These are phyloP conservation scores for Notospermus geniculatus DNA, from an alignment of 1,140 invertebrate species.

Conservation along the genomic window DNA sequence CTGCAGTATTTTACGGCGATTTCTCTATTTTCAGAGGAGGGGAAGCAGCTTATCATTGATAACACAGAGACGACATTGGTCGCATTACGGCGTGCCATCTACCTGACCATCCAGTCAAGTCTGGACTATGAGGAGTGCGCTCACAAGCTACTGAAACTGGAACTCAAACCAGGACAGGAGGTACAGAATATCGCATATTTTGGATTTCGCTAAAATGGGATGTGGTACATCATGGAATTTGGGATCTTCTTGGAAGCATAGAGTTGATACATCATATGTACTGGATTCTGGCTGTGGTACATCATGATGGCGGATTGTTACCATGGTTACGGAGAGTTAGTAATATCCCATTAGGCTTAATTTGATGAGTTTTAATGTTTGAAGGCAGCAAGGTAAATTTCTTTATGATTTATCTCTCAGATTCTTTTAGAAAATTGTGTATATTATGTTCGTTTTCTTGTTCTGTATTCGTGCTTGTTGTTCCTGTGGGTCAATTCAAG, in stretches of 20 bases:
- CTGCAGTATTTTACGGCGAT: background rate
- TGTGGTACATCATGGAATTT: too few relatives aligned
- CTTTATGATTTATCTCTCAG: too few relatives aligned
- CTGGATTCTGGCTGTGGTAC: too few relatives aligned
- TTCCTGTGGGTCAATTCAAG: too few relatives aligned
- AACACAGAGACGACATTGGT: slow-evolving; percentile 97
- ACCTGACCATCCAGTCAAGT: slow-evolving; percentile 97
- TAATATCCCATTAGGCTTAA: too few relatives aligned
- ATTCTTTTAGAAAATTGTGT: background rate
- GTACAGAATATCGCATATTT: slow-evolving; percentile 28
- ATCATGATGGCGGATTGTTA: too few relatives aligned
- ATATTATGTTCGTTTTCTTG: slow-evolving; percentile 8
- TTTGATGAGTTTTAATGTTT: too few relatives aligned
- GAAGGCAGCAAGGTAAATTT: too few relatives aligned
- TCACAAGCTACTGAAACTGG: slow-evolving; percentile 96
- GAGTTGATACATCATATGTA: too few relatives aligned
- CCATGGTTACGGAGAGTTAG: too few relatives aligned
- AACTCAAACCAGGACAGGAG: slow-evolving; percentile 76
- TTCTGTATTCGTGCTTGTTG: background rate
- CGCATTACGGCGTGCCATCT: slow-evolving; percentile 90
- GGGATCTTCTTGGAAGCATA: too few relatives aligned
- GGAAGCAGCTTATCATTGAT: slow-evolving; percentile 75
- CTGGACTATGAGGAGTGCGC: slow-evolving; percentile 98
- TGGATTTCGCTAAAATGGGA: too few relatives aligned
- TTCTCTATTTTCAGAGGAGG: slow-evolving; percentile 29